A percentile compares a stretch with the other conserved stretches of the same genome.
phyloP scores from a whole-genome alignment of 2,888 invertebrate genomes.

The Caenorhabditis imperialis region DNA sequence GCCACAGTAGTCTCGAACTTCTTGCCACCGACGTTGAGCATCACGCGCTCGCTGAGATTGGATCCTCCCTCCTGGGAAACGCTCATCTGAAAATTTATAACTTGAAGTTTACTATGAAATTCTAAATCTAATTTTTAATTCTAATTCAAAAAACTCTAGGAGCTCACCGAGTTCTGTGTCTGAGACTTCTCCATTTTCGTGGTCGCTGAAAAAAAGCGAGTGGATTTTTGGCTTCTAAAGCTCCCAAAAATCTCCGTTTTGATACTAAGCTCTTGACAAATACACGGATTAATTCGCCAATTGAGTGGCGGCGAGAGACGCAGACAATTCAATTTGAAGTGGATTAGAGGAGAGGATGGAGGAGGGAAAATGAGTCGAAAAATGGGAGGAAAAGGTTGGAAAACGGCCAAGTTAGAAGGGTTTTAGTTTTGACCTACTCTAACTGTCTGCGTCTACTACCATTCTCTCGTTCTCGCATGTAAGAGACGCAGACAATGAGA shows the following conservation, averaged over 20 bases:
- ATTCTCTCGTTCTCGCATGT: no score
- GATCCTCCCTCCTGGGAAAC: constrained; percentile 35
- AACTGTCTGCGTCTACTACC: no score
- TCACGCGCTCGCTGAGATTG: constrained; percentile 55
- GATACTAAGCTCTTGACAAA: constrained; percentile 15
- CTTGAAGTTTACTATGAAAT: neutral
- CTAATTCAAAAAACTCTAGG: neutral
- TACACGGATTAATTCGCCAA: constrained; percentile 43
- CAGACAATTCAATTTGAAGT: constrained; percentile 45
- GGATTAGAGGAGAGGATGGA: constrained; percentile 17
- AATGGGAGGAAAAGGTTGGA: constrained; percentile 10
- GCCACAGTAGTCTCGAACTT: constrained; percentile 68
- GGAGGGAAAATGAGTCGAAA: constrained; percentile 2
- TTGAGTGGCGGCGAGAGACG: constrained; percentile 17
- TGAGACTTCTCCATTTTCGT: constrained; percentile 28
- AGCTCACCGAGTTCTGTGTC: constrained; percentile 34
- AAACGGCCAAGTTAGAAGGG: no score
- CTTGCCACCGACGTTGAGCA: constrained; percentile 71
- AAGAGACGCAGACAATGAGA: no score
- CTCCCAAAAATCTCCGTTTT: no score
- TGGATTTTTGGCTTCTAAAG: no score
- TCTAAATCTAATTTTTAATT: neutral
- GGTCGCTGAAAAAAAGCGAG: no score
- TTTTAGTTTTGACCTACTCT: no score
- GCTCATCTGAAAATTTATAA: constrained; percentile 24